A percentile compares a stretch with the other conserved stretches of the same genome.
These are phyloP conservation scores for Aproaerema taeniolella DNA, from an alignment of 2,888 invertebrate genomes.

Conservation along the genomic window DNA sequence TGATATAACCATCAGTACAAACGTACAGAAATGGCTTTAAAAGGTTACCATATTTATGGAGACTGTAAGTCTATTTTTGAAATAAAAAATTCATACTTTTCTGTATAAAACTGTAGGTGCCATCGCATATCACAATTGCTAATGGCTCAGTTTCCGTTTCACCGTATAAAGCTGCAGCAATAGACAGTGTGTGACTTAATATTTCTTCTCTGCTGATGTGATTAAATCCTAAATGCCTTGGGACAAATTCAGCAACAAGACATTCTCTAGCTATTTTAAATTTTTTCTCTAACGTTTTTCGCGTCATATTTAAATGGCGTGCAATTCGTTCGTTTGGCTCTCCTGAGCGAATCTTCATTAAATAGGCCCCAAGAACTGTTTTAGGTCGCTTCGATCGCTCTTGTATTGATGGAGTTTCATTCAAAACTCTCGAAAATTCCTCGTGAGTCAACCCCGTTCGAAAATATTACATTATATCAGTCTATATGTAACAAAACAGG, in stretches of 20 bases:
- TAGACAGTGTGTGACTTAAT: background rate
- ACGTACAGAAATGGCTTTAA: slow-evolving; percentile 22
- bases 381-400: background rate
- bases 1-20: slow-evolving; percentile 20
- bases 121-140: slow-evolving; percentile 13
- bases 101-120: slow-evolving; percentile 14
- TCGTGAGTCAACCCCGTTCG: background rate
- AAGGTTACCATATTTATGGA: slow-evolving; percentile 17
- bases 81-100: slow-evolving; percentile 13
- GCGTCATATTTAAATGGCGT: background rate
- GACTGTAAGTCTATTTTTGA: slow-evolving; percentile 8
- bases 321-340: slow-evolving; percentile 5
- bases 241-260: background rate
- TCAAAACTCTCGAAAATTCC: background rate
- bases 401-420: background rate
- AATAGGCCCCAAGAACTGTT: background rate
- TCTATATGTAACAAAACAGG: no score
- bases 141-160: background rate
- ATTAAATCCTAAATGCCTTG: background rate
- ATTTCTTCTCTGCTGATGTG: slow-evolving; percentile 1
- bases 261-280: background rate
- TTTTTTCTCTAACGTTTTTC: background rate
- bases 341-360: slow-evolving; percentile 5
- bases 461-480: no score
- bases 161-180: background rate